Base-by-base conservation (phyloP, 2,113 vertebrate genomes). In the Epinephelus fuscoguttatus region DNA sequence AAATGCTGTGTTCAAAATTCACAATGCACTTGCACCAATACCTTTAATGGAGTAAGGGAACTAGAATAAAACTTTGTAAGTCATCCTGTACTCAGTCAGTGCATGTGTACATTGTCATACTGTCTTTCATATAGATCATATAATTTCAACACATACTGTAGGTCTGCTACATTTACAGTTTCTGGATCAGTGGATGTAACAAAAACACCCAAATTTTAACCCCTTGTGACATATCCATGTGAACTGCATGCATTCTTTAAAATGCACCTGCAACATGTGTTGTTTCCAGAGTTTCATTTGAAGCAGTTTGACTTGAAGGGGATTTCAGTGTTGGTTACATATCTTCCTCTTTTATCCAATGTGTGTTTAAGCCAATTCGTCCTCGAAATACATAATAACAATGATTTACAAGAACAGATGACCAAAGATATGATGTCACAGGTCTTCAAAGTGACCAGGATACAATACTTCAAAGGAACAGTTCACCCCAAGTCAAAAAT, bases 241-340 rank as follows among this genome's bases (percentile, higher is more conserved):
- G 21, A 66, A 59, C 52, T 6, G 4, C 33, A 21, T 6, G 21
- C 23, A 61, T 25, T 73, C 19, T 40, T 61, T 37, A 8, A 50
- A 75, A 47, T 37, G 4, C 25, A 49, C 11, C 25, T n/a, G n/a
- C 61, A 73, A 30, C 15, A 50, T 23, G 9, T 10, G 4, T 30
- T 47, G 17, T 64, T 75, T 37, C 37, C 15, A 66, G 50, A 10
- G 18, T 8, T 82, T 64, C 17, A 15, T 62, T 68, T 72, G 57
- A 63, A 70, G n/a, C 27, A 57, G 64, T 15, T 6, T 42, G 21
- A 21, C 8, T 21, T 49, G 47, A 10, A n/a, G 27, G 11, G 1
- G 11, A 68, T 18, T 61, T 75, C 2, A n/a, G 19, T 18, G 42
- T 42, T 40, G 0, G 1, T 15, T 49, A 37, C 14, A n/a, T 37